A percentile compares a stretch with the other conserved stretches of the same genome.
phyloP scores from a whole-genome alignment of 2,888 invertebrate species.

The Andricus quercusramuli region DNA sequence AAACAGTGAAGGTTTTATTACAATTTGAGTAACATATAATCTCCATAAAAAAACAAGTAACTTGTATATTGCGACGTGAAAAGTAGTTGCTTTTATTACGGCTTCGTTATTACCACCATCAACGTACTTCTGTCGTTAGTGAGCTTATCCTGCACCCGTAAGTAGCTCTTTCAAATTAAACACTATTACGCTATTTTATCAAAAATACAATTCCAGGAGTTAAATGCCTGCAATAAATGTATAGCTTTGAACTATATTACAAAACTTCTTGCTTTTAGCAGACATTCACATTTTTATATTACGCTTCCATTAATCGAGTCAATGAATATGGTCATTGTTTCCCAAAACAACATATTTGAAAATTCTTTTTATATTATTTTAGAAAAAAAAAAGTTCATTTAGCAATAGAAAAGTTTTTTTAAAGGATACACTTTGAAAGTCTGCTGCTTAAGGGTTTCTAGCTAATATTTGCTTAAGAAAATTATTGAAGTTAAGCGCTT shows the following conservation, averaged over 20 bases:
- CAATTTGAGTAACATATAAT: slow-evolving; percentile 6
- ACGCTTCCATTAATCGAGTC: not conserved
- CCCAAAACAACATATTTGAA: not conserved
- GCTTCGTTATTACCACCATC: not conserved
- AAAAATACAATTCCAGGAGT: slow-evolving; percentile 14
- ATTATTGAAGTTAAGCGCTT: not conserved
- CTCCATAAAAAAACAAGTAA: slow-evolving; percentile 21
- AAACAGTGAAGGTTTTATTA: not conserved
- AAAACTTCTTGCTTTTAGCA: not conserved
- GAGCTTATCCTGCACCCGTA: slow-evolving; percentile 11
- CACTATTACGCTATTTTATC: slow-evolving; percentile 19
- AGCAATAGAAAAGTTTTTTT: not conserved
- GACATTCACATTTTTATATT: not conserved
- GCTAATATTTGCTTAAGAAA: not conserved
- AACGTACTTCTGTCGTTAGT: slow-evolving; percentile 24
- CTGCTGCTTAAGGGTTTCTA: not conserved
- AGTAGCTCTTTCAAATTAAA: slow-evolving; percentile 23
- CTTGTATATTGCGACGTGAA: slow-evolving; percentile 27
- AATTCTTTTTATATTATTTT: not conserved
- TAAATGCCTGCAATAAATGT: slow-evolving; percentile 4
- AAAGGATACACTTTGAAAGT: not conserved
- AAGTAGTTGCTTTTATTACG: slow-evolving; percentile 36
- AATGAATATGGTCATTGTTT: not conserved
- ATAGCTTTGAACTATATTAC: not conserved
- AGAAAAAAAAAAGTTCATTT: not conserved